Evolutionary conservation across 2,888 invertebrate species (phyloP), one percentile per base, ranked within the genome.

Genomic region (Cylindroiulus punctatus): DNA sequence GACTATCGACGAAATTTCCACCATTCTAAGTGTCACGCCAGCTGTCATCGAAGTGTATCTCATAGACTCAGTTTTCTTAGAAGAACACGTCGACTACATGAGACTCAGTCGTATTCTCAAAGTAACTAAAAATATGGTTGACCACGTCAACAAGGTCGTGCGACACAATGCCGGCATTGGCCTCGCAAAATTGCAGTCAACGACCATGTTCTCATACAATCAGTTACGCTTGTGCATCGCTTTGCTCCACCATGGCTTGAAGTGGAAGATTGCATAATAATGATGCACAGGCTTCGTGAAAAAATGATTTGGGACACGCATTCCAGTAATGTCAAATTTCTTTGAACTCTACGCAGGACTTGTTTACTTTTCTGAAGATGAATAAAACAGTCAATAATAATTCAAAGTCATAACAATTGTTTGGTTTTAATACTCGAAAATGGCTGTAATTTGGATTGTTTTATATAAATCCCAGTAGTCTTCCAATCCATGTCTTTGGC

Each of bases 211-310:
- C 36, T 32, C 87, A 3, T 86, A 44, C 76, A 87, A 87, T 52
- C 87, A 87, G 86, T 44, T 87, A 22, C 57, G 87, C 14, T 40
- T 87, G 84, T 86, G 86, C 44, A 44, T 87, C 30, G 87, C 87
- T 14, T 7, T 87, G 12, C 84, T 87, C n/a, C 86, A 84, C 82
- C 83, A 86, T 44, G 86, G 86, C 8, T 81, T 87, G 14, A 44
- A 52, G 19, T 87, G 87, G 87, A 30, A 40, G 30, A 1, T 26
- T 26, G 52, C 3, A 19, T 52, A 19, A 52, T 44, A 44, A 44
- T 1, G 7, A 1, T 14, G 12, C 12, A 10, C 44, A 44, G 44
- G 44, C 44, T 44, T n/a, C n/a, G 44, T 44, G 44, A 44, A 44
- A 44, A 40, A 40, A 7, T 40, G 40, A 12, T 44, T 44, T 44